These are phyloP conservation scores for Carpatolechia fugitivella DNA, from an alignment of 2,888 invertebrate genomes.

Conservation along the genomic window DNA sequence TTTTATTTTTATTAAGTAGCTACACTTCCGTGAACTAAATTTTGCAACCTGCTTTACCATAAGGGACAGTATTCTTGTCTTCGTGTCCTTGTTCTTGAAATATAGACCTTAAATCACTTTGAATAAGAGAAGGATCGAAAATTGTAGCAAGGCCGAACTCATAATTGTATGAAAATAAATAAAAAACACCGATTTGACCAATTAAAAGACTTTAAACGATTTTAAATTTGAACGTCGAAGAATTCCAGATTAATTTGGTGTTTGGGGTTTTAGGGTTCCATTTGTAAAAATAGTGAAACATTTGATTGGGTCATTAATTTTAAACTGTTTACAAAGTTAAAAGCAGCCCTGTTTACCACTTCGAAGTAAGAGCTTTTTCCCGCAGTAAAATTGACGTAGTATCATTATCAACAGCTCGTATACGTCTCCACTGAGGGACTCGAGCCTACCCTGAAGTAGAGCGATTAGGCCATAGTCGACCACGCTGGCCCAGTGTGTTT, in stretches of 20 bases:
- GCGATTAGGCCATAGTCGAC: no score
- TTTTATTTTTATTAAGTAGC: no score
- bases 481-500: no score
- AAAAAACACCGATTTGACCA: not conserved
- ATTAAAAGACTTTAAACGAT: not conserved
- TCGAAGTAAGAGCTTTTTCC: no score
- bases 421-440: no score
- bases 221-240: not conserved
- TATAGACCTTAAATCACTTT: not conserved
- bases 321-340: no score
- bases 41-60: not conserved
- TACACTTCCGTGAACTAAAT: not conserved
- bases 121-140: not conserved
- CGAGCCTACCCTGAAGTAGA: no score
- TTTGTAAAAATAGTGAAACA: not conserved
- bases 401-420: no score
- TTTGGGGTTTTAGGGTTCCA: not conserved
- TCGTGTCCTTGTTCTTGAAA: not conserved
- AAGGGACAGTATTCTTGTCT: not conserved
- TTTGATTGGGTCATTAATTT: no score
- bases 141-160: not conserved
- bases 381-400: no score
- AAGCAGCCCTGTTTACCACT: no score
- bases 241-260: not conserved
- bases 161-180: not conserved